These are phyloP conservation scores for Sylvilagus floridanus DNA, from an alignment of 2,797 vertebrate species.

Conservation along the genomic window DNA sequence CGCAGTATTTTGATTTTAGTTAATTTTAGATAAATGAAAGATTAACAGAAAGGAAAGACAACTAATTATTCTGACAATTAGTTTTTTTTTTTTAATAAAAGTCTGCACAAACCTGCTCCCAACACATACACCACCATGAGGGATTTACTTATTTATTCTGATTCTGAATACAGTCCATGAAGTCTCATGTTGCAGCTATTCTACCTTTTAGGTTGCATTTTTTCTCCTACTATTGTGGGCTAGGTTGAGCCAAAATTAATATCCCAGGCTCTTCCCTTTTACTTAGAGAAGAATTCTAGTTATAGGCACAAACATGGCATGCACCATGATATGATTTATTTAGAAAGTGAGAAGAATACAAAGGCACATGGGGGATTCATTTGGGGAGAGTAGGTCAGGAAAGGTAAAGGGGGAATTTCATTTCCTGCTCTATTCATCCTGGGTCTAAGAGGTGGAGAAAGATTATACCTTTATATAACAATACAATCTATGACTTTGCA, in stretches of 20 bases:
- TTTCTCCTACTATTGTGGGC: not conserved
- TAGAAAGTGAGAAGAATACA: too few relatives aligned
- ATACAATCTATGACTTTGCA: not conserved
- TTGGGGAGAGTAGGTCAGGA: too few relatives aligned
- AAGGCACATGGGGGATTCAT: too few relatives aligned
- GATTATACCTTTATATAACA: not conserved
- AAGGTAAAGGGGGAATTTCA: too few relatives aligned
- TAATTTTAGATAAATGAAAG: not conserved
- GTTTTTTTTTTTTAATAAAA: not conserved
- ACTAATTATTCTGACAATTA: too few relatives aligned
- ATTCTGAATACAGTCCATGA: not conserved
- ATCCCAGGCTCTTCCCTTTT: too few relatives aligned
- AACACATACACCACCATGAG: not conserved
- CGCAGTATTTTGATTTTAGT: not conserved
- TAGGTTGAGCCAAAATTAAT: too few relatives aligned
- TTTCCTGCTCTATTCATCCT: too few relatives aligned
- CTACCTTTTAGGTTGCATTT: not conserved
- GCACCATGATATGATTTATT: too few relatives aligned
- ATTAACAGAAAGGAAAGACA: not conserved
- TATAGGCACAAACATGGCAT: too few relatives aligned
- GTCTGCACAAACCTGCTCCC: not conserved
- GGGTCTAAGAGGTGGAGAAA: too few relatives aligned
- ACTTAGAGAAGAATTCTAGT: too few relatives aligned
- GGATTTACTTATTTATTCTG: not conserved
- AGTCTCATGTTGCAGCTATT: not conserved